Conservation (phyloP, 2,113 vertebrate species). For the Rhinolophus ferrumequinum region DNA sequence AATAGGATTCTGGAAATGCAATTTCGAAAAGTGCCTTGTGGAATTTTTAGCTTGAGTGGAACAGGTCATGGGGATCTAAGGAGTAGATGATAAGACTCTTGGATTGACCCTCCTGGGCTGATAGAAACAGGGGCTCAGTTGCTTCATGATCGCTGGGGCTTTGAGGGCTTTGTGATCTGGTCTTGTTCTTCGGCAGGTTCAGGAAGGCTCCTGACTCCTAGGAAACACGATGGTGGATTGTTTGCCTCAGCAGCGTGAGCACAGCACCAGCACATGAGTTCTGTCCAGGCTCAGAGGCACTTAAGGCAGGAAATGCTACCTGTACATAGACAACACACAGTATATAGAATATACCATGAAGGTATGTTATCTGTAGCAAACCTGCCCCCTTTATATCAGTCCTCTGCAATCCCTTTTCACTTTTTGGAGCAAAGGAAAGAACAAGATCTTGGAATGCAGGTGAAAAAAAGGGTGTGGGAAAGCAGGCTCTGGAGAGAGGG, state of each 20-base stretch:
- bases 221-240: neutral
- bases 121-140: neutral
- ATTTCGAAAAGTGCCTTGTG: constrained; percentile 5
- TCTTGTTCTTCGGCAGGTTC: neutral
- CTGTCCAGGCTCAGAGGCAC: neutral
- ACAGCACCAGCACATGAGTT: neutral
- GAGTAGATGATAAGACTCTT: neutral
- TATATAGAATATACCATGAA: neutral
- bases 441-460: constrained; percentile 26
- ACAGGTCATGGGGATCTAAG: constrained; percentile 15
- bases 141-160: neutral
- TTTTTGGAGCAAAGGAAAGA: constrained; percentile 1
- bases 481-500: neutral
- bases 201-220: neutral
- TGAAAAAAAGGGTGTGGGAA: constrained; percentile 23
- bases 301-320: neutral
- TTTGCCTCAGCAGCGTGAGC: neutral
- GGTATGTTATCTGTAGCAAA: neutral
- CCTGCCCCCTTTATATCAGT: neutral
- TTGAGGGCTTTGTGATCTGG: neutral
- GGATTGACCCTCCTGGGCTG: neutral
- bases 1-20: constrained; percentile 34
- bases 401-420: neutral
- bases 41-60: constrained; percentile 53
- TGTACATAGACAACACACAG: neutral